Conservation (phyloP, 2,888 invertebrate species). For the Boloria selene region DNA sequence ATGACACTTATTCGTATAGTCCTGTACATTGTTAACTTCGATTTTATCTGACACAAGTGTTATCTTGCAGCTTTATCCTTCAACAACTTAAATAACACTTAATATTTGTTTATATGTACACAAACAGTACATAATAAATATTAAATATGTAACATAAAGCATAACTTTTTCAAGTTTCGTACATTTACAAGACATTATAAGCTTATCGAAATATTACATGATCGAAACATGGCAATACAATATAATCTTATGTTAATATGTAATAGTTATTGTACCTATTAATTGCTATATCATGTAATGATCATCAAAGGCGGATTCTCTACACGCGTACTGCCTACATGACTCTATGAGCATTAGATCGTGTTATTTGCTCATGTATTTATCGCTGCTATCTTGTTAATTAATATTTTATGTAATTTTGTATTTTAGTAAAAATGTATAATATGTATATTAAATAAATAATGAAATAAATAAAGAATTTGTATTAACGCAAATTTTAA, state of each 20-base stretch:
- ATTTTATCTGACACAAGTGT: slow-evolving; percentile 4
- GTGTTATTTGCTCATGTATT: slow-evolving; percentile 69
- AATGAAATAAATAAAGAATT: too few relatives aligned
- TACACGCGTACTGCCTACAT: slow-evolving; percentile 22
- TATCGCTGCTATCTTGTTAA: slow-evolving; percentile 65
- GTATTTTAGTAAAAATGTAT: too few relatives aligned
- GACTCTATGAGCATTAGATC: slow-evolving; percentile 70
- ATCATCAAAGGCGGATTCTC: slow-evolving; percentile 16
- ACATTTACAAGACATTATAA: too few relatives aligned
- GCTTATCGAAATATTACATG: too few relatives aligned
- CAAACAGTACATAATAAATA: too few relatives aligned
- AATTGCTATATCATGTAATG: slow-evolving; percentile 35
- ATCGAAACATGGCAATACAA: too few relatives aligned
- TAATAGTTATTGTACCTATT: background rate
- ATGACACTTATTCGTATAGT: slow-evolving; percentile 40
- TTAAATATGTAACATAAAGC: too few relatives aligned
- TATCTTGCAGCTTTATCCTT: slow-evolving; percentile 1
- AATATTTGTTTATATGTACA: too few relatives aligned
- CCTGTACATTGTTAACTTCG: slow-evolving; percentile 4
- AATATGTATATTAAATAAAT: too few relatives aligned
- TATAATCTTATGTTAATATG: background rate
- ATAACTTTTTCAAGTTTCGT: too few relatives aligned
- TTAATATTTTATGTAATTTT: slow-evolving; percentile 43
- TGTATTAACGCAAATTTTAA: too few relatives aligned
- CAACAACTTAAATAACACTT: background rate